Base-by-base conservation (phyloP, 2,888 invertebrate genomes). In the Holacanthella duospinosa region DNA sequence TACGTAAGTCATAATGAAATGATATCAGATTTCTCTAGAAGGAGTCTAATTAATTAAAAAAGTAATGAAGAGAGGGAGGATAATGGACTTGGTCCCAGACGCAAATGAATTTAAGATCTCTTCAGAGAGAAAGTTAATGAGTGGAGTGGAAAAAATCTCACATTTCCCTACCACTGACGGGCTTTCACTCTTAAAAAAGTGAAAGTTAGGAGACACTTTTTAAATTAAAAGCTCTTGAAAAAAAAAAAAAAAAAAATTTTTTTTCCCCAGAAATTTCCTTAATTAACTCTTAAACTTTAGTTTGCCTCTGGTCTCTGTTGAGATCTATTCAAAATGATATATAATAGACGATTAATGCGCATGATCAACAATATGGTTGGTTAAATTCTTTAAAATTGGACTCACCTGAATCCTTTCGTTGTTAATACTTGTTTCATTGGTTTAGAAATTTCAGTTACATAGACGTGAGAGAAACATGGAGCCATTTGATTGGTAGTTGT, bases 401-500 rank as follows among this genome's bases (percentile, higher is more conserved):
- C 85, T 80, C 78, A 91, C 89, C 80, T 83, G 78, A 85, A 93
- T 66, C 89, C 88, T 66, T 86, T 85, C 68, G 83, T 83, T 60
- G 83, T 80, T 36, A 97, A 82, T 29, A 89, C 81, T 75, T 85
- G 86, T 68, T 87, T 82, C 97, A 97, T 97, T 57, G 89, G 85
- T 61, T 82, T 82, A 1, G 95, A 95, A 69, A 93, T 86, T 79
- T 97, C 97, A 0, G 96, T 97, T 61, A 88, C 92, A 78, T 87
- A 91, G 55, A 88, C 84, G 61, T 83, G 79, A 3, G 81, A 77
- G 79, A 88, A 93, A 67, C 88, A 83, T 60, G 83, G 81, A 0
- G 86, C 84, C 78, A 95, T 84, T 64, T 86, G 83, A 24, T 85
- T 81, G 48, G 95, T 95, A 60, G 95, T 93, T 75, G 88, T 87